Evolutionary conservation across 53 echinoderm and acorn worm genomes (phyloP).

Genomic region (Paracentrotus lividus): DNA sequence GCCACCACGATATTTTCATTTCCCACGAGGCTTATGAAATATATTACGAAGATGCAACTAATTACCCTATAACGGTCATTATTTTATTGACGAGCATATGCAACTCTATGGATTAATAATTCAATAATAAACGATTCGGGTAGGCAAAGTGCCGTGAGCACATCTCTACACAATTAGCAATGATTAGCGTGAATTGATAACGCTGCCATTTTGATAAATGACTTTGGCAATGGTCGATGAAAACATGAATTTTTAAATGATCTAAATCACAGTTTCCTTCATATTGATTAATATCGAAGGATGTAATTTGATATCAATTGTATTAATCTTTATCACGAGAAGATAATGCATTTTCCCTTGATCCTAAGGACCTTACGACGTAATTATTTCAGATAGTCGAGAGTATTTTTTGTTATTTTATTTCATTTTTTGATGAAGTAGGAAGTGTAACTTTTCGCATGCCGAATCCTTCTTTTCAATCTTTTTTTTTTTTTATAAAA

Average conservation of each 20-base stretch:
- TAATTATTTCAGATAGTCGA: no score
- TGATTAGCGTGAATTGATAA: neutral
- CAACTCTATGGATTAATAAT: neutral
- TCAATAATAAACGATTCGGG: constrained; percentile 1
- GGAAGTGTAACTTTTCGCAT: neutral
- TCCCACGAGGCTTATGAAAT: constrained; percentile 25
- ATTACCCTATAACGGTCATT: constrained; percentile 39
- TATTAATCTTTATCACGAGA: no score
- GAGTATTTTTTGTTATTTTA: no score
- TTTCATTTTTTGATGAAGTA: neutral
- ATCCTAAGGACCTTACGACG: no score
- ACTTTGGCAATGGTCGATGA: neutral
- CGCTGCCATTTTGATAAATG: neutral
- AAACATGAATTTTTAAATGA: neutral
- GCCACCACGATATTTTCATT: neutral
- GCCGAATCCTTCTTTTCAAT: neutral
- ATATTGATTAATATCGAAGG: neutral
- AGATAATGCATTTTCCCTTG: no score
- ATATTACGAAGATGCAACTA: constrained; percentile 9
- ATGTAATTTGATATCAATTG: neutral
- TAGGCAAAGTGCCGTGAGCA: neutral
- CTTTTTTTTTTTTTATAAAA: neutral
- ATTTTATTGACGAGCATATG: neutral
- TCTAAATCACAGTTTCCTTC: neutral
- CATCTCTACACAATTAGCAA: neutral